Conservation (phyloP, 2,113 vertebrate species). For the Phasianus colchicus region DNA sequence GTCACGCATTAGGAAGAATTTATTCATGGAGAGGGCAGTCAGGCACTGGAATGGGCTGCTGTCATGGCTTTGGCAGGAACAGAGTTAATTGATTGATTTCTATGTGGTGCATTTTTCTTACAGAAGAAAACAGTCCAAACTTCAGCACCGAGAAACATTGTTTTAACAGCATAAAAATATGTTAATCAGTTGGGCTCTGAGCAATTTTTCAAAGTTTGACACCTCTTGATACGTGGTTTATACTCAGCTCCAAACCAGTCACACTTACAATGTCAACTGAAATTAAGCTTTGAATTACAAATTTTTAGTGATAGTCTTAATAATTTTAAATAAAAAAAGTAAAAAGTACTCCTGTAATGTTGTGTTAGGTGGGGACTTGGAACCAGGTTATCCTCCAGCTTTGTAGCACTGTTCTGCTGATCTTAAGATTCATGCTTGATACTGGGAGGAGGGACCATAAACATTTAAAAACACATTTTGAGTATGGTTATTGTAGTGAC, state of each 20-base stretch:
- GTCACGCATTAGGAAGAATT: not conserved
- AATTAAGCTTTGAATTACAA: not conserved
- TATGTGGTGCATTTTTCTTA: not conserved
- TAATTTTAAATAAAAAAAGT: not conserved
- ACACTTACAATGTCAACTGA: not conserved
- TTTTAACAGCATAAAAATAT: not conserved
- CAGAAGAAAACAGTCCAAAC: not conserved
- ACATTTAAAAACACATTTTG: not conserved
- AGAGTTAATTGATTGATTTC: not conserved
- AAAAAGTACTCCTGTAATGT: not conserved
- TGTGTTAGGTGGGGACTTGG: not conserved
- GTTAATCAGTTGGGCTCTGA: no score
- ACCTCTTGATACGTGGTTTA: not conserved
- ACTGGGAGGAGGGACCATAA: not conserved
- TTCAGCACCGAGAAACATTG: not conserved
- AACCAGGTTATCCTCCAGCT: not conserved
- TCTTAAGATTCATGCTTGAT: not conserved
- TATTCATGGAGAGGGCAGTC: not conserved
- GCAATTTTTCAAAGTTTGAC: not conserved
- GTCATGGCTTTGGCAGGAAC: not conserved
- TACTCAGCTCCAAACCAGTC: not conserved
- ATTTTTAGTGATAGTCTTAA: not conserved
- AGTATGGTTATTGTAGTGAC: not conserved
- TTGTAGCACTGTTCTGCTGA: not conserved
- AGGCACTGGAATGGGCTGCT: not conserved